These are phyloP conservation scores for Otus sunia DNA, from an alignment of 2,113 vertebrate genomes.

Conservation along the genomic window DNA sequence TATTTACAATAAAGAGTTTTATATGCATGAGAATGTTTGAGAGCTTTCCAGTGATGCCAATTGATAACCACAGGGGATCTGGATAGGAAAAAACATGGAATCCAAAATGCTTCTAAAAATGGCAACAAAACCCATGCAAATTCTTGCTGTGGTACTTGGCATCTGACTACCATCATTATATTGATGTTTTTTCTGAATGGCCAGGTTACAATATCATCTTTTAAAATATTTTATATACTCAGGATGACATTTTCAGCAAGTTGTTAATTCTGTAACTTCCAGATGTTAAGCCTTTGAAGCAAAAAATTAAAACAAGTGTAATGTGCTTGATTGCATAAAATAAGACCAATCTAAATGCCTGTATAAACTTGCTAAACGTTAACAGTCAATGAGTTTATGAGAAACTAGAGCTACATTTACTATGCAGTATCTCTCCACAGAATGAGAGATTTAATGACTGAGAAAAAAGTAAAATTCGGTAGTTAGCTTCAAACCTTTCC, in stretches of 20 bases:
- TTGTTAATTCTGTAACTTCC: constrained; percentile 36
- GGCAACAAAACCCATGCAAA: background rate
- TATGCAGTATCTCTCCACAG: background rate
- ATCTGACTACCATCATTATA: background rate
- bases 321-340: constrained; percentile 50
- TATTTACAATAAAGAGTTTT: background rate
- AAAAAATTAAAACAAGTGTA: constrained; percentile 68
- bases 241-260: constrained; percentile 10
- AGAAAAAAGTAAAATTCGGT: background rate
- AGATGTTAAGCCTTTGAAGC: constrained; percentile 63
- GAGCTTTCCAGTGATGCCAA: background rate
- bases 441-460: background rate
- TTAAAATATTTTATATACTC: background rate
- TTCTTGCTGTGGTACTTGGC: background rate
- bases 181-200: background rate
- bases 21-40: background rate
- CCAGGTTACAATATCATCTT: background rate
- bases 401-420: constrained; percentile 29
- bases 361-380: constrained; percentile 23
- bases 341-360: constrained; percentile 48
- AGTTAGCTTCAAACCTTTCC: background rate
- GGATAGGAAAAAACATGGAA: background rate
- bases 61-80: background rate
- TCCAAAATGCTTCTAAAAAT: background rate
- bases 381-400: constrained; percentile 45